Evolutionary conservation across 1,140 invertebrate species (phyloP), one percentile per base, ranked within the genome.

Genomic region (Drosophila ercepeae): DNA sequence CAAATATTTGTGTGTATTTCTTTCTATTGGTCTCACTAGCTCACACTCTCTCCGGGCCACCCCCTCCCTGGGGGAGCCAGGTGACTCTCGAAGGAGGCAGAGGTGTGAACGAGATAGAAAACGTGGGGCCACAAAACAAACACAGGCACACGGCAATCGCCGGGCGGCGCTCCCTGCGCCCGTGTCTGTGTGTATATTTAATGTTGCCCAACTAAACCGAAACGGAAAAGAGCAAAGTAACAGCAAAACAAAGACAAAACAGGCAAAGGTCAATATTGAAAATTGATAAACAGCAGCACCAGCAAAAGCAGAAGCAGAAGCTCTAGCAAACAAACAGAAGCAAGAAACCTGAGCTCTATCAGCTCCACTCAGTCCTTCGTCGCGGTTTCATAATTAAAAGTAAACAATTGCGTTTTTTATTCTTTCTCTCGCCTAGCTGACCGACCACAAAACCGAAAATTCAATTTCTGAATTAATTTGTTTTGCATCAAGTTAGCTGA

Each of bases 231-330:
- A 58, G 53, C 46, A 68, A 72, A 72, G 46, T 58, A 70, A 42
- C 51, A 49, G 55, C 53, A 41, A 68, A 68, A 52, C 52, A 82
- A 69, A 81, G 67, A 60, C 73, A 58, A 71, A 81, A 68, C 75
- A 65, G 53, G 53, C 69, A 88, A 88, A 86, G 82, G 82, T 86
- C 82, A 86, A 86, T 77, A 86, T 88, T 88, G 82, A 67, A 86
- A 88, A 88, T 86, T 86, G 82, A 86, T 86, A 86, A 86, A 81
- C 82, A 81, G 46, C 75, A 78, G 63, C 21, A 73, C 32, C 51
- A 54, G 42, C 52, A 42, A 3, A 18, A 42, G 16, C 39, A 42
- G 2, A 42, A 18, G 16, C 39, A 42, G 16, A 42, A 18, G 39
- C 39, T 39, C n/a, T 39, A 48, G 54, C 44, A 68, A 68, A 55